These are phyloP conservation scores for Euplagia quadripunctaria DNA, from an alignment of 2,888 invertebrate species.

Conservation along the genomic window DNA sequence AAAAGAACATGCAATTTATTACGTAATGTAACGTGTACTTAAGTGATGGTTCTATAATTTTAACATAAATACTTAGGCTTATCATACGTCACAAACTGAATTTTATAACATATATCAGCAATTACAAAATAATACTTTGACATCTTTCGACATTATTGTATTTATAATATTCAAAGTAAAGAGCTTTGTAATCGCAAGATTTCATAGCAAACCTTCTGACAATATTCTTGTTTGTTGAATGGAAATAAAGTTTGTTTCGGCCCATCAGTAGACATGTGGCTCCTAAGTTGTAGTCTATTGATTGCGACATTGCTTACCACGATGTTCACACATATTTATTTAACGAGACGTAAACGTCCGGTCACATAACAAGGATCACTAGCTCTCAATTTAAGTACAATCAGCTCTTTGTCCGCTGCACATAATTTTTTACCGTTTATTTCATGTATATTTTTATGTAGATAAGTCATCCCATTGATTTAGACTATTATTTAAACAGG, in stretches of 20 bases:
- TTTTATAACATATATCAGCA: background rate
- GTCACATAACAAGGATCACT: constrained; percentile 65
- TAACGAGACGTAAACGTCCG: constrained; percentile 66
- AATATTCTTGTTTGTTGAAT: constrained; percentile 44
- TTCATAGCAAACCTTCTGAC: constrained; percentile 38
- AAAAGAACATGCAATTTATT: constrained; percentile 36
- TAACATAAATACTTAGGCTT: background rate
- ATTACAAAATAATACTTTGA: background rate
- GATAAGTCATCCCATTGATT: constrained; percentile 47
- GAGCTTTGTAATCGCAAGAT: constrained; percentile 30
- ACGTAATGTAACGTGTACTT: constrained; percentile 35
- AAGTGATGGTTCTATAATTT: constrained; percentile 2
- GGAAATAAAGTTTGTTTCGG: constrained; percentile 47
- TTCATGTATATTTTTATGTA: constrained; percentile 29
- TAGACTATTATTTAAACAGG: constrained; percentile 53
- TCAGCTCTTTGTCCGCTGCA: constrained; percentile 55
- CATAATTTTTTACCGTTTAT: constrained; percentile 50
- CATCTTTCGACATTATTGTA: constrained; percentile 1
- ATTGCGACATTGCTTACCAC: constrained; percentile 55
- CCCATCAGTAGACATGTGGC: constrained; percentile 42
- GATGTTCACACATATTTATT: constrained; percentile 58
- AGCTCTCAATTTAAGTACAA: constrained; percentile 62
- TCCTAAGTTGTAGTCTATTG: constrained; percentile 41
- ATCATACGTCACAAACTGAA: background rate
- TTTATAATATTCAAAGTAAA: constrained; percentile 6